Evolutionary conservation across 2,797 vertebrate species (phyloP).

Genomic region (Carduelis carduelis): DNA sequence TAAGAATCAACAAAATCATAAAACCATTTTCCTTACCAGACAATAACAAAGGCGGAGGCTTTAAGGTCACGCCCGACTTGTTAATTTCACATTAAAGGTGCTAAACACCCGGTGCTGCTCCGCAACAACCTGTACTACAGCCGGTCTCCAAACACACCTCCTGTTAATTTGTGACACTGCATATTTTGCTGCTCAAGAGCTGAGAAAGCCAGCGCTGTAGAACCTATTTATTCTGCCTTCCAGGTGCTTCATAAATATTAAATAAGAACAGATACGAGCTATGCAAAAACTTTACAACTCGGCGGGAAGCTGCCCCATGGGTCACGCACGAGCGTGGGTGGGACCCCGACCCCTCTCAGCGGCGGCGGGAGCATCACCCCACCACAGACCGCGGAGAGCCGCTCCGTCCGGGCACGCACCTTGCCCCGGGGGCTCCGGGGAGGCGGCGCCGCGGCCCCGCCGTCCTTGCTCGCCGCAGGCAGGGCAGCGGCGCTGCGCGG

Average conservation of each 20-base stretch:
- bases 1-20: background rate
- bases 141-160: background rate
- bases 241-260: background rate
- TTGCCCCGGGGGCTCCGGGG: too few species aligned
- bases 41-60: background rate
- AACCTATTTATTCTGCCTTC: background rate
- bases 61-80: background rate
- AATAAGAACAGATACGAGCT: background rate
- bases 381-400: background rate
- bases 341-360: too few species aligned
- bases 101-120: background rate
- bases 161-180: background rate
- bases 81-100: background rate
- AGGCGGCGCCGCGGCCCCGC: background rate
- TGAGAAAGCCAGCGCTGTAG: background rate
- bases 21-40: background rate
- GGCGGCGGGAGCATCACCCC: background rate
- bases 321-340: fast-evolving
- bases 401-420: background rate
- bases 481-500: background rate
- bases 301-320: background rate
- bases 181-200: background rate
- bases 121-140: background rate
- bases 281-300: background rate
- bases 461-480: background rate